A percentile compares a stretch with the other conserved stretches of the same genome.
Evolutionary conservation across 2,113 vertebrate species (phyloP).

Genomic region (Aspiorhynchus laticeps): DNA sequence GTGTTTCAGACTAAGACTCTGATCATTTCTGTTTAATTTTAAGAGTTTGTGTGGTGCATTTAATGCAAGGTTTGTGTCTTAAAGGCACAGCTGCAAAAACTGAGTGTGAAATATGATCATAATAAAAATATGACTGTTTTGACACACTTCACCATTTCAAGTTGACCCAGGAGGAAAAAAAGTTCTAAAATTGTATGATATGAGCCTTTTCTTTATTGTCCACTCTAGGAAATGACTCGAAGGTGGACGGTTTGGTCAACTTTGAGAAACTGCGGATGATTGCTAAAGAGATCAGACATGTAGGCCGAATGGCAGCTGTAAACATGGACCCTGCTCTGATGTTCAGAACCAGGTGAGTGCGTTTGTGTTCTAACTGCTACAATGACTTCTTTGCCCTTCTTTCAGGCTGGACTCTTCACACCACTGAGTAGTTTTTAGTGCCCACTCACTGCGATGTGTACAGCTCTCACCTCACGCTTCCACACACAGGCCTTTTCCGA

Average conservation of each 20-base stretch:
- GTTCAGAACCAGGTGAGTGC: conserved; percentile 90
- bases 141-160: too few species aligned
- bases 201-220: neutral
- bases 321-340: conserved; percentile 99
- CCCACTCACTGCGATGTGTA: conserved; percentile 32
- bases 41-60: neutral
- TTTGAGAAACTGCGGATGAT: conserved; percentile 99
- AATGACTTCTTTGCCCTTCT: neutral
- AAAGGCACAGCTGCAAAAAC: too few species aligned
- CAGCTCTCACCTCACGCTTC: conserved; percentile 13
- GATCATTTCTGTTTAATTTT: neutral
- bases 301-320: conserved; percentile 95
- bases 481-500: conserved; percentile 14
- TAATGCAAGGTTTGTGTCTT: neutral
- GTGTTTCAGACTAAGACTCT: neutral
- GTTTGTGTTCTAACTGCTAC: neutral
- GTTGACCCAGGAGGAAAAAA: neutral
- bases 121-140: too few species aligned
- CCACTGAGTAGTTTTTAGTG: conserved; percentile 39
- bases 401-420: conserved; percentile 1
- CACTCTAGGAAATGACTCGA: conserved; percentile 91
- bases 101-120: too few species aligned
- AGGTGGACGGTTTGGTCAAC: conserved; percentile 96
- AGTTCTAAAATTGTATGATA: neutral
- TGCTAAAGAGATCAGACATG: conserved; percentile 97